A percentile compares a stretch with the other conserved stretches of the same genome.
Conservation (phyloP, 2,888 invertebrate species). For the Drosophila nr. perissopoda region DNA sequence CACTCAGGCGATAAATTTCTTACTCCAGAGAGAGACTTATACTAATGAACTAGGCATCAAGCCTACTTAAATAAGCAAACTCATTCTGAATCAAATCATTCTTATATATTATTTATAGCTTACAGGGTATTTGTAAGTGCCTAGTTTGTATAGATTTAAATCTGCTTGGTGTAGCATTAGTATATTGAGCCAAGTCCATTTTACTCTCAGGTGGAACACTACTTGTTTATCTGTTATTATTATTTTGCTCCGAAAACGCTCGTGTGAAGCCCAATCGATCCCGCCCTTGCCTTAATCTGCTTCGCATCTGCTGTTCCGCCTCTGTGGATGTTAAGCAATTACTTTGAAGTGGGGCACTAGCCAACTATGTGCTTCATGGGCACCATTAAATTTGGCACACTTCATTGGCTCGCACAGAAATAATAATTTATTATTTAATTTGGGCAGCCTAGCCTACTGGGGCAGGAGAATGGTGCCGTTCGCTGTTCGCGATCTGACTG, state of each 20-base stretch:
- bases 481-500: slow-evolving; percentile 17
- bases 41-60: neutral
- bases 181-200: neutral
- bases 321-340: slow-evolving; percentile 57
- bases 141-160: neutral
- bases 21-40: neutral
- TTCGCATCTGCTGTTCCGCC: neutral
- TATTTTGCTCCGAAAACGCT: neutral
- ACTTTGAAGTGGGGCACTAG: slow-evolving; percentile 75
- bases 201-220: neutral
- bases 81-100: neutral
- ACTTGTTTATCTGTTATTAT: neutral
- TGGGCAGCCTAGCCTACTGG: slow-evolving; percentile 22
- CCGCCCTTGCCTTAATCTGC: neutral
- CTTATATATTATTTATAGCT: neutral
- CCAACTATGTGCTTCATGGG: slow-evolving; percentile 66
- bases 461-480: neutral
- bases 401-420: slow-evolving; percentile 74
- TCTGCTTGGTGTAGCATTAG: neutral
- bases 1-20: neutral
- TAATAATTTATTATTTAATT: slow-evolving; percentile 80
- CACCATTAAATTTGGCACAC: slow-evolving; percentile 78
- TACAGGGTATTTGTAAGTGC: neutral
- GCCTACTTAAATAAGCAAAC: neutral
- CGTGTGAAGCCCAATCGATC: neutral